Evolutionary conservation across 2,888 invertebrate species (phyloP), one percentile per base, ranked within the genome.

Genomic region (Entomobrya multifasciata): DNA sequence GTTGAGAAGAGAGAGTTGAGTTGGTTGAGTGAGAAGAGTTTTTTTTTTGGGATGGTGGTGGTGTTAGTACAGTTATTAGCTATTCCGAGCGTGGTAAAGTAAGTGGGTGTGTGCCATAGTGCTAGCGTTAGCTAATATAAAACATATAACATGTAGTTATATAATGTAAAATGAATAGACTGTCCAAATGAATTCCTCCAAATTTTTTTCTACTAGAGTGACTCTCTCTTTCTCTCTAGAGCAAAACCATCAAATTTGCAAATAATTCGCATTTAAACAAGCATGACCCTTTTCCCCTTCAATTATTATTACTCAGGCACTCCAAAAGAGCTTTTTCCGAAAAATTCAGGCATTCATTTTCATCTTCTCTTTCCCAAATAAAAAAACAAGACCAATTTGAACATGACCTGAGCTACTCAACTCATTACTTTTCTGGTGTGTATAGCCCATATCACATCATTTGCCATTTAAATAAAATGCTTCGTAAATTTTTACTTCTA

Each of bases 1-100:
- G 55, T 36, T 17, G 20, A 55, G 20, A 20, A 55, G 20, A 55
- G 60, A 62, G 17, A 62, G 60, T 62, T 36, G 36, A 8, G 4
- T 36, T 36, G 36, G 8, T n/a, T n/a, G n/a, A n/a, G n/a, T n/a
- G n/a, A 36, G 36, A 36, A 36, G 36, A 36, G 36, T 49, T 49
- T 2, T 11, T 44, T 44, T 44, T 49, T 49, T 4, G 13, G 2
- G 13, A 15, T 49, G 49, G 36, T 36, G 36, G 36, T 36, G 36
- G 36, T 6, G 36, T 36, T 36, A 8, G 36, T 20, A 20, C n/a
- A 41, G 65, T 41, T 49, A 72, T 76, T 76, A 76, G 55, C 76
- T 76, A 76, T 76, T 76, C 76, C 55, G 30, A 76, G 76, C 72
- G 72, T 72, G 72, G 72, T 25, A 76, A 76, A 52, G 8, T 55